Conservation (phyloP, 35 echinoderm and acorn worm species). For the Lytechinus pictus region DNA sequence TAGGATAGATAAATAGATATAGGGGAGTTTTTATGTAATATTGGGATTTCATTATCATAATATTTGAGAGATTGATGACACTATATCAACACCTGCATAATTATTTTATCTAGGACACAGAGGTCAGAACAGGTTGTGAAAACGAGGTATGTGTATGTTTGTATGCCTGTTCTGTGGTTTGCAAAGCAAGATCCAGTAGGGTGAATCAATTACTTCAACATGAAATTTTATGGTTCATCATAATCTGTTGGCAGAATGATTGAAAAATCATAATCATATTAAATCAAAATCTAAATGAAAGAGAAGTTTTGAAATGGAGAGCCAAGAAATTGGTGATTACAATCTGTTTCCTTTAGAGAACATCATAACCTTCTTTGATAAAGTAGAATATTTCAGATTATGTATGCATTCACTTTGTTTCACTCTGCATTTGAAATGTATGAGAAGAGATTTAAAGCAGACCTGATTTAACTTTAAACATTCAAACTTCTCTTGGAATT, state of each 20-base stretch:
- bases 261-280: too few relatives aligned
- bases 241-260: too few relatives aligned
- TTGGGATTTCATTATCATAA: neutral
- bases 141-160: neutral
- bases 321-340: too few relatives aligned
- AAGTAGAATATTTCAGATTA: neutral
- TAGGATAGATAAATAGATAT: conserved; percentile 5
- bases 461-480: neutral
- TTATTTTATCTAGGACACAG: neutral
- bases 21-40: neutral
- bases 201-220: too few relatives aligned
- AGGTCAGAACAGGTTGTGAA: neutral
- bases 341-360: too few relatives aligned
- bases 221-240: too few relatives aligned
- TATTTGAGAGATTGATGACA: neutral
- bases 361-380: neutral
- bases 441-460: neutral
- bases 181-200: neutral
- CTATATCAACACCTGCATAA: neutral
- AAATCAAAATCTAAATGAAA: too few relatives aligned
- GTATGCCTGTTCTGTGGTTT: neutral
- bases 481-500: too few relatives aligned
- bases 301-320: too few relatives aligned
- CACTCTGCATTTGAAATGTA: neutral
- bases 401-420: neutral